These are phyloP conservation scores for Lasaia peninsularis DNA, from an alignment of 1,140 invertebrate species.

Conservation along the genomic window DNA sequence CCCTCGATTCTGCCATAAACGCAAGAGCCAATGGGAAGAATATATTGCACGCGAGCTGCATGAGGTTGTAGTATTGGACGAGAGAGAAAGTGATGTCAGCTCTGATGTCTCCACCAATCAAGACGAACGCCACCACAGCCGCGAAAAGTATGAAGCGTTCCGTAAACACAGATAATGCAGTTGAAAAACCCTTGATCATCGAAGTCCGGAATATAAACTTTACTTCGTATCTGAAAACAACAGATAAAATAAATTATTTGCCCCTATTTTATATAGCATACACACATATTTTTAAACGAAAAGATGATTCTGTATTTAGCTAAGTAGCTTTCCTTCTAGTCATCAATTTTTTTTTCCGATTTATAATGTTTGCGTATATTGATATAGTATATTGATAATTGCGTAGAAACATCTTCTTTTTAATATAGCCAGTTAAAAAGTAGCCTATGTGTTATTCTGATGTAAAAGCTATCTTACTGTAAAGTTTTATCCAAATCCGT, in stretches of 20 bases:
- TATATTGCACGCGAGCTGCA: conserved; percentile 85
- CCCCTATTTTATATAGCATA: no score
- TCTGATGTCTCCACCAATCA: conserved; percentile 80
- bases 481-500: no score
- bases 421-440: no score
- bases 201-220: conserved; percentile 82
- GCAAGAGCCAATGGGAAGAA: conserved; percentile 83
- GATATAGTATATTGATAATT: no score
- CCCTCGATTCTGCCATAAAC: conserved; percentile 78
- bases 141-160: conserved; percentile 85
- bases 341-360: no score
- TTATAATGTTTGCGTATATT: no score
- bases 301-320: no score
- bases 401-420: no score
- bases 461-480: no score
- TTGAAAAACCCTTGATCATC: conserved; percentile 84
- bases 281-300: no score
- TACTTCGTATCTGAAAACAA: conserved; percentile 73
- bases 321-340: no score
- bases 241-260: background rate
- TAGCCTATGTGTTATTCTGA: no score
- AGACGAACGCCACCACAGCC: conserved; percentile 83
- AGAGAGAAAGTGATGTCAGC: conserved; percentile 86
- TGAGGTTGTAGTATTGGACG: conserved; percentile 85
- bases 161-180: conserved; percentile 82